Evolutionary conservation across 2,113 vertebrate species (phyloP).

Genomic region (Lates calcarifer): DNA sequence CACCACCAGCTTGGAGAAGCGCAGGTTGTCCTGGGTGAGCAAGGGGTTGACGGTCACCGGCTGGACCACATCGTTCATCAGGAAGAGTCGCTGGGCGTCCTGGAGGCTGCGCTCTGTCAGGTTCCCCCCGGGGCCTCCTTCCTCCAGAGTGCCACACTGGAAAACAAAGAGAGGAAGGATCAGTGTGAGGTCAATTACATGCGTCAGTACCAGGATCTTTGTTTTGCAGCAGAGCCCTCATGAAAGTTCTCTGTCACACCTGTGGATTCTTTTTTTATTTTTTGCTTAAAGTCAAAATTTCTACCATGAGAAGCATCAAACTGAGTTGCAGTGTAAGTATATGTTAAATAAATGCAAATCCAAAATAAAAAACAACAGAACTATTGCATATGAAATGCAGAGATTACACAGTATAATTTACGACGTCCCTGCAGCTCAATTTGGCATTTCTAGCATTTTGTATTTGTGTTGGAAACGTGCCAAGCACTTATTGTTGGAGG

Average conservation of each 20-base stretch:
- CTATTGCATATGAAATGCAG: background rate
- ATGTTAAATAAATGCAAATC: constrained; percentile 1
- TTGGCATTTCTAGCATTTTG: background rate
- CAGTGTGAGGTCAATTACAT: background rate
- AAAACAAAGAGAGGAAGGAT: background rate
- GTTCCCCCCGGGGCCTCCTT: constrained; percentile 90
- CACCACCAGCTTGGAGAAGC: constrained; percentile 93
- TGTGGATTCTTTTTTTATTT: too few species aligned
- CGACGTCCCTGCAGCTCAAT: background rate
- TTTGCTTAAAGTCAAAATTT: background rate
- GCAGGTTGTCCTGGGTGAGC: constrained; percentile 93
- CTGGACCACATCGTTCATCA: constrained; percentile 95
- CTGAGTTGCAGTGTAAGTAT: background rate
- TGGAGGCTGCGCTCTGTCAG: constrained; percentile 95
- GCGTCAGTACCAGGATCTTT: background rate
- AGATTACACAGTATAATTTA: background rate
- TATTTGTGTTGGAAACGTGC: background rate
- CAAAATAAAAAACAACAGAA: background rate
- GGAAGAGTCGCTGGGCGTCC: constrained; percentile 94
- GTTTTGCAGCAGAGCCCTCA: too few species aligned
- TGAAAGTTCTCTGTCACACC: too few species aligned
- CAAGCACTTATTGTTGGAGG: background rate
- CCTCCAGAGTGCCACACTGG: constrained; percentile 94
- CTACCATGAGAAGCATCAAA: background rate
- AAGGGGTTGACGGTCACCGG: constrained; percentile 88